Evolutionary conservation across 2,888 invertebrate species (phyloP).

Genomic region (Allophyes oxyacanthae): DNA sequence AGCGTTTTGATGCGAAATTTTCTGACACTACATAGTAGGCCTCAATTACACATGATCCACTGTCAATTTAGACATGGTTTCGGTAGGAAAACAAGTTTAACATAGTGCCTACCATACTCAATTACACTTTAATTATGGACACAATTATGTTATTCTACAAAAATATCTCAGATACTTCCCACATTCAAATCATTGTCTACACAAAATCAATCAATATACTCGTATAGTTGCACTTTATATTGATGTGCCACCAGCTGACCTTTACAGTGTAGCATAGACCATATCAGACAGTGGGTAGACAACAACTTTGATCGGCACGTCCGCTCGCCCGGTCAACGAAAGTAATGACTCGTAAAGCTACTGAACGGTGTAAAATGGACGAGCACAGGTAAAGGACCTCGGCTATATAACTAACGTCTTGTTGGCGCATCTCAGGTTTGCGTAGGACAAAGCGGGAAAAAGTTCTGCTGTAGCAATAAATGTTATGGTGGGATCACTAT

Average conservation of each 20-base stretch:
- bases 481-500: neutral
- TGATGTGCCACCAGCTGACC: constrained; percentile 18
- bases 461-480: neutral
- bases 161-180: too few relatives aligned
- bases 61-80: too few relatives aligned
- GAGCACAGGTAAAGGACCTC: constrained; percentile 68
- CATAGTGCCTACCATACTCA: too few relatives aligned
- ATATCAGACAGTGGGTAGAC: constrained; percentile 24
- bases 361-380: constrained; percentile 78
- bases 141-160: too few relatives aligned
- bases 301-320: constrained; percentile 72
- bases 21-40: too few relatives aligned
- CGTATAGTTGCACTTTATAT: neutral
- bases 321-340: constrained; percentile 79
- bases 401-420: constrained; percentile 25
- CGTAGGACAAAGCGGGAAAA: constrained; percentile 11
- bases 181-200: neutral
- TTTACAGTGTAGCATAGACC: constrained; percentile 34
- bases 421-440: constrained; percentile 16
- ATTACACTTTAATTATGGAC: too few relatives aligned
- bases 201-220: too few relatives aligned
- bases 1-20: constrained; percentile 28
- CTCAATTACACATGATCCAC: too few relatives aligned
- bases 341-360: constrained; percentile 85
- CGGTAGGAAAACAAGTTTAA: too few relatives aligned